phyloP scores from a whole-genome alignment of 2,797 vertebrate species.

The Chelonia mydas region DNA sequence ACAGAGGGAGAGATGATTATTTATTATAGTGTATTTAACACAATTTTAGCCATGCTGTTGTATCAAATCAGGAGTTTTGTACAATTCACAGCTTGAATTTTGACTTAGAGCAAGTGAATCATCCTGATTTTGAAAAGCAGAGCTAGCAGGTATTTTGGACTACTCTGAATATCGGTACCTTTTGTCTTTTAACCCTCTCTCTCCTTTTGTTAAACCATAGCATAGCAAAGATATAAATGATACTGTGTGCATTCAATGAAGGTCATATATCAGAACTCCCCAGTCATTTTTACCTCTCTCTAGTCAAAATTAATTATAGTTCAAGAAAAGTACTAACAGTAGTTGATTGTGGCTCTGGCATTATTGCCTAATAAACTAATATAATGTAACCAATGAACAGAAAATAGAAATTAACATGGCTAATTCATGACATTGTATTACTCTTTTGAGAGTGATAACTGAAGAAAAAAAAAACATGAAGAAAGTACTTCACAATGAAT shows the following conservation, averaged over 20 bases:
- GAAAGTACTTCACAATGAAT: neutral
- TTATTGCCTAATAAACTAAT: conserved; percentile 21
- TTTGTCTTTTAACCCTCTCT: neutral
- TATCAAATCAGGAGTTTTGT: neutral
- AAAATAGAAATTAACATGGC: neutral
- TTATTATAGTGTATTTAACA: neutral
- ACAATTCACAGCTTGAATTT: neutral
- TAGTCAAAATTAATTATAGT: conserved; percentile 11
- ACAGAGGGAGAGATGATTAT: neutral
- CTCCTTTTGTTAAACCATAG: neutral
- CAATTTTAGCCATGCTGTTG: neutral
- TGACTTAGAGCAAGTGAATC: neutral
- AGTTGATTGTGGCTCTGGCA: neutral
- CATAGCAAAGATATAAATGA: neutral
- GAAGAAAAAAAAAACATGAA: neutral
- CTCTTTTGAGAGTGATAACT: neutral
- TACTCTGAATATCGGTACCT: neutral
- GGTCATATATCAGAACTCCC: neutral
- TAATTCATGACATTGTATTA: neutral
- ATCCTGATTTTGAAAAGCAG: neutral
- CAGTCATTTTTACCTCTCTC: neutral
- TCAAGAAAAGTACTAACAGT: neutral
- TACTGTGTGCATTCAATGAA: neutral
- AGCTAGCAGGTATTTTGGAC: accelerated
- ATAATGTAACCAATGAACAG: neutral